Evolutionary conservation across 1,140 invertebrate genomes (phyloP), one percentile per base, ranked within the genome.

Genomic region (Trinorchestia longiramus): DNA sequence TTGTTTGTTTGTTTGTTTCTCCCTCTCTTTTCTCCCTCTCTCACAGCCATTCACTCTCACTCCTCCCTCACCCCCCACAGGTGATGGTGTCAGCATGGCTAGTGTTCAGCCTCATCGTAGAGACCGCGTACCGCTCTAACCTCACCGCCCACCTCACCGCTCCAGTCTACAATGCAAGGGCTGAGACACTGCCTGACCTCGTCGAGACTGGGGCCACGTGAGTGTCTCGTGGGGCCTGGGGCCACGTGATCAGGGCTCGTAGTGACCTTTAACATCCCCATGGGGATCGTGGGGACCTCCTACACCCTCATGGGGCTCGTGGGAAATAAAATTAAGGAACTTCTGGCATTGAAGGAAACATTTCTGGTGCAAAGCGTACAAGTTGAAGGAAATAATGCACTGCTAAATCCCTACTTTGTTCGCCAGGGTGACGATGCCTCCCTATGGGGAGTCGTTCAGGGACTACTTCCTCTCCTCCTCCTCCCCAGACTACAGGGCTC

Each of bases 61-160:
- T n/a, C n/a, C n/a, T n/a, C n/a, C n/a, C 17, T 40, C 40, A 77
- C 40, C 87, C 88, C 1, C 88, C n/a, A 28, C 96, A 95, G 40
- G 15, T 96, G 42, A 45, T 96, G 11, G 92, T 96, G 91, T 45
- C 45, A 23, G 45, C 88, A 40, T 96, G 95, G 95, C 43, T 96
- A 28, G 95, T 91, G 28, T 94, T 96, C 28, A 41, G 36, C 11
- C 43, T 96, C 36, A 47, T 96, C 47, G 42, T 94, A 0, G 8
- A 19, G 19, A 45, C 95, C 4, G 95, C 87, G 15, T 96, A 96
- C 41, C 87, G 88, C 8, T 90, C 88, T 4, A 96, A 96, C 87
- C 95, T 96, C 41, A 96, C 95, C 8, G 95, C 95, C 23, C 88
- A 87, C 88, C 88, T 96, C 28, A 96, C 95, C 44, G 40, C 53